Evolutionary conservation across 2,797 vertebrate genomes (phyloP).

Genomic region (Hemibagrus guttatus): DNA sequence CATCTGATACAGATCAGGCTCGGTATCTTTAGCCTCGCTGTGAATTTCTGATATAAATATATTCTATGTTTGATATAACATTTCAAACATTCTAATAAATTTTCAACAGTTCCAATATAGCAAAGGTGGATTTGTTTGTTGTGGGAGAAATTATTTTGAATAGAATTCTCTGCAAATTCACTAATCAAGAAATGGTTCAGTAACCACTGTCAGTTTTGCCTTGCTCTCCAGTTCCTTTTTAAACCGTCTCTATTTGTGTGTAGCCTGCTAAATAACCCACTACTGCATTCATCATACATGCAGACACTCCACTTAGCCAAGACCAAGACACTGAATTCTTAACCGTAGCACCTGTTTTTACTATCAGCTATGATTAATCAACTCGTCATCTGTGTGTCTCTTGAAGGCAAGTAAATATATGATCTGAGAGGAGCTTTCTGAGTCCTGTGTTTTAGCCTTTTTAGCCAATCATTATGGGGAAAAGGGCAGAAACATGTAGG

Average conservation of each 20-base stretch:
- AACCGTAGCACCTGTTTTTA: constrained; percentile 3
- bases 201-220: not conserved
- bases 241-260: not conserved
- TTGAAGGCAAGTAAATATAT: constrained; percentile 12
- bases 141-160: not conserved
- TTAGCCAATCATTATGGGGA: not conserved
- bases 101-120: not conserved
- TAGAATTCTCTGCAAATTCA: not conserved
- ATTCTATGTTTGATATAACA: no score
- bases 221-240: not conserved
- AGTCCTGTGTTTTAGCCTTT: constrained; percentile 10
- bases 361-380: constrained; percentile 30
- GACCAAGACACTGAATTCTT: not conserved
- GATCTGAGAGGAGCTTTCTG: not conserved
- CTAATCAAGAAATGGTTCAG: not conserved
- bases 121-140: not conserved
- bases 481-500: constrained; percentile 18
- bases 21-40: not conserved
- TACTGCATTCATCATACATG: not conserved
- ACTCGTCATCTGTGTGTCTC: constrained; percentile 12
- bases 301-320: no score
- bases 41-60: not conserved
- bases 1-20: not conserved
- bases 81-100: not conserved
- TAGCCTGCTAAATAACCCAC: not conserved